phyloP scores from a whole-genome alignment of 2,797 vertebrate species.

The Merluccius polli region DNA sequence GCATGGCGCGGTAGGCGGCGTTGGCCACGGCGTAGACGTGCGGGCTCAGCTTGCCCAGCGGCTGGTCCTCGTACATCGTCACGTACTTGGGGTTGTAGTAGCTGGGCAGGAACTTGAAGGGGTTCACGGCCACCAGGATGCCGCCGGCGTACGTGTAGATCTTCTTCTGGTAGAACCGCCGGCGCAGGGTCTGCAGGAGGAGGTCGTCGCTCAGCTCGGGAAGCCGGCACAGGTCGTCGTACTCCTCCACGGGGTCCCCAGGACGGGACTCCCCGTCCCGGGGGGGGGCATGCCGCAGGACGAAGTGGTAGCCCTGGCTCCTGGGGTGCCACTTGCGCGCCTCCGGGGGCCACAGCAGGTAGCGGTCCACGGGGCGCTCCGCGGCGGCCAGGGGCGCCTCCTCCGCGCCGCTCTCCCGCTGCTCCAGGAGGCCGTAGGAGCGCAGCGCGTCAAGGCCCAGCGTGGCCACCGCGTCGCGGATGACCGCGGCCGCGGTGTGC shows the following conservation, averaged over 20 bases:
- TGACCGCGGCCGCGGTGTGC: slow-evolving; percentile 73
- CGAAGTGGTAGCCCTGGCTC: slow-evolving; percentile 84
- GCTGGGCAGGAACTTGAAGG: slow-evolving; percentile 90
- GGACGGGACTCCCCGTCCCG: slow-evolving; percentile 42
- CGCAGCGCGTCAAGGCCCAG: slow-evolving; percentile 73
- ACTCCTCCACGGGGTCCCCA: slow-evolving; percentile 68
- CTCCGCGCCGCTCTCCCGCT: slow-evolving; percentile 73
- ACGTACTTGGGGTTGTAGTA: slow-evolving; percentile 98
- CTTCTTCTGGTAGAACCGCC: slow-evolving; percentile 82
- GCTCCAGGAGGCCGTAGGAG: slow-evolving; percentile 82
- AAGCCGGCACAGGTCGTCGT: slow-evolving; percentile 85
- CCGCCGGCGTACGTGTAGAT: slow-evolving; percentile 92
- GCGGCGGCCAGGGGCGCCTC: slow-evolving; percentile 75
- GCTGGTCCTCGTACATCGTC: slow-evolving; percentile 91
- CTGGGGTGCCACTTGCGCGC: slow-evolving; percentile 78
- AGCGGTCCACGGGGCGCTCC: slow-evolving; percentile 78
- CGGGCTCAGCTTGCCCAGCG: slow-evolving; percentile 85
- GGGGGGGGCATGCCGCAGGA: slow-evolving; percentile 73
- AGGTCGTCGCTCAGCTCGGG: slow-evolving; percentile 75
- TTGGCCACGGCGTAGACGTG: slow-evolving; percentile 95
- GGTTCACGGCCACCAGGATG: slow-evolving; percentile 90
- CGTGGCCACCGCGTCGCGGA: slow-evolving; percentile 69
- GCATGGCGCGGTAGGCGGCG: slow-evolving; percentile 85
- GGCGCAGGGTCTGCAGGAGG: slow-evolving; percentile 76
- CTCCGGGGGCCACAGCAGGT: slow-evolving; percentile 83